Conservation (phyloP, 2,888 invertebrate genomes). For the Tachina lurida region DNA sequence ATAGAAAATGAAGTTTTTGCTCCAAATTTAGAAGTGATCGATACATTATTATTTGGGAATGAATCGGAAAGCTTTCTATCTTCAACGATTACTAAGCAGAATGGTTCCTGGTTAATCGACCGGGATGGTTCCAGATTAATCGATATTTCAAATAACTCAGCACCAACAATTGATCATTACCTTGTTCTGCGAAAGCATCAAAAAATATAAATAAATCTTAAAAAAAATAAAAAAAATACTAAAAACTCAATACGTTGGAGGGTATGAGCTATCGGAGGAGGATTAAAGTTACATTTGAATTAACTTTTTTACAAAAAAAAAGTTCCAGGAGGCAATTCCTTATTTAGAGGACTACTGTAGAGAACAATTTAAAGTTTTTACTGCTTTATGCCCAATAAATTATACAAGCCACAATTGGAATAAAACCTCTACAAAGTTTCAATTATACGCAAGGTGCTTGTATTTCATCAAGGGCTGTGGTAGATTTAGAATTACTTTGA, state of each 20-base stretch:
- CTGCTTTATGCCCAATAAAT: background rate
- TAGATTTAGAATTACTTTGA: too few species aligned
- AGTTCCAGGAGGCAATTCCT: background rate
- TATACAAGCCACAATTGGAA: background rate
- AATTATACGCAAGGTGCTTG: background rate
- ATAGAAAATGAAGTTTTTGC: background rate
- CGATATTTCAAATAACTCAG: background rate
- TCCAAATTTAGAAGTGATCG: background rate
- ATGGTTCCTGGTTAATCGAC: background rate
- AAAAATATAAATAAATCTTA: background rate
- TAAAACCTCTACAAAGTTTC: background rate
- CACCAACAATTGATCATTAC: background rate
- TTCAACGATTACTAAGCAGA: too few species aligned
- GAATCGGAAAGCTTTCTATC: background rate
- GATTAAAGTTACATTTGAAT: background rate
- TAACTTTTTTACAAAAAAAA: background rate
- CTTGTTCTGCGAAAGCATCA: background rate
- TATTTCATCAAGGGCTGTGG: background rate
- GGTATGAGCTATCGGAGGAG: too few species aligned
- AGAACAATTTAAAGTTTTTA: background rate
- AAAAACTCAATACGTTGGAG: too few species aligned
- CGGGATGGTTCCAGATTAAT: background rate
- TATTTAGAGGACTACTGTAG: background rate
- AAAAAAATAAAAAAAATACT: background rate
- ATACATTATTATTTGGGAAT: constrained; percentile 3